Evolutionary conservation across 1,140 invertebrate species (phyloP), one percentile per base, ranked within the genome.

Genomic region (Aphis craccivora): DNA sequence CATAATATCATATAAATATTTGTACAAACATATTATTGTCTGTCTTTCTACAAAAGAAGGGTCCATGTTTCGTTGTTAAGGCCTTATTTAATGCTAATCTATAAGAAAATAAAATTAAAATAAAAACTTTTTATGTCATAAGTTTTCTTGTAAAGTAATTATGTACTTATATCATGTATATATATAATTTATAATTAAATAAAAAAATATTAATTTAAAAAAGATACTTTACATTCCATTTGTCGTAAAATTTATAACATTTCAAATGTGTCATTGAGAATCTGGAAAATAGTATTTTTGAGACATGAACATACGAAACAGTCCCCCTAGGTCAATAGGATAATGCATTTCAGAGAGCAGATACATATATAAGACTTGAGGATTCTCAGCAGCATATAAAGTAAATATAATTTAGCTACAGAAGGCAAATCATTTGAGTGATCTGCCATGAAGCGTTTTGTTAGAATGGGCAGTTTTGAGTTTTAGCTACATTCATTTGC

Each of bases 121-220:
- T 84, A 53, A n/a, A 48, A 83, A 20, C 20, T 67, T 35, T 83
- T 92, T 2, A 40, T 92, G 90, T 83, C 90, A 92, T 25, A 30
- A 92, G 67, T 92, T 22, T 48, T 43, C 43, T 83, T 92, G 91
- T 55, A 86, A 86, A 86, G 48, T 93, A 93, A 93, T 53, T 86
- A 86, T 93, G 81, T 93, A 93, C 76, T 92, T 92, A 92, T 92
- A 84, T 84, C n/a, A 83, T 92, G 81, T 92, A 93, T 86, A 93
- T 55, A 93, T 86, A 84, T 92, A 84, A 92, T 84, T 51, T 53
- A 91, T 90, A 67, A 92, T 93, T 94, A 55, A 76, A 92, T 94
- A 94, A 43, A 90, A 89, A 88, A 93, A 94, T 40, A 94, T 92
- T 93, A 94, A 92, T 81, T 94, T 40, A 40, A 91, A 93, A 93